Base-by-base conservation (phyloP, 2,113 vertebrate species). In the Cacatua alba region DNA sequence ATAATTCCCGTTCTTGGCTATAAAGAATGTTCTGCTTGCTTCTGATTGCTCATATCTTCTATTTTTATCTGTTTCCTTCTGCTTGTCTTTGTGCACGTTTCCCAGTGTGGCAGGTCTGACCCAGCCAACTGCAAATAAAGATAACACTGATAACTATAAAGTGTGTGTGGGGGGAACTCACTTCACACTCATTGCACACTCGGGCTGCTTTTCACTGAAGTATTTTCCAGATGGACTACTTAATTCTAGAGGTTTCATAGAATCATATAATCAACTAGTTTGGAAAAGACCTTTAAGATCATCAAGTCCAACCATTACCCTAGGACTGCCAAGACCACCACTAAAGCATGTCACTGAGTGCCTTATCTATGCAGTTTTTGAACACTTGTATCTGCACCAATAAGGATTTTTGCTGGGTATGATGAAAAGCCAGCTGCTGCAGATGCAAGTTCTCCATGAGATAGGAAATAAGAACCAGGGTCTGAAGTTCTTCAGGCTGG, bases 11-110 rank as follows among this genome's bases (percentile, higher is more conserved):
- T 72, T 95, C 94, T 68, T 68, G 0, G 49, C 68, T 62, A 35
- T 33, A 83, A 92, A 94, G 89, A 92, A 96, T 92, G 94, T 94
- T 92, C 84, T 93, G 78, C 75, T 94, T 52, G 21, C 78, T 88
- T 78, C 92, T 89, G 92, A 83, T 86, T 72, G 69, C 80, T 53
- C 89, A 17, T 92, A 92, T 95, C 93, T 91, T 74, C 94, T 81
- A 15, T 83, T 94, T 90, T 92, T 94, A 92, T 94, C 93, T 2
- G 46, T 48, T 96, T 92, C 89, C 84, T 93, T 74, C 92, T 93
- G 63, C 88, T 83, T 88, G 82, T 69, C 94, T 96, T 69, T 71
- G 90, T 52, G 75, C 63, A 46, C 4, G 28, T 83, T 90, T 95
- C 94, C 91, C 62, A 39, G 69, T 92, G 67, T 81, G 77, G 86